A percentile compares a stretch with the other conserved stretches of the same genome.
Conservation (phyloP, 2,113 vertebrate species). For the Peromyscus maniculatus region DNA sequence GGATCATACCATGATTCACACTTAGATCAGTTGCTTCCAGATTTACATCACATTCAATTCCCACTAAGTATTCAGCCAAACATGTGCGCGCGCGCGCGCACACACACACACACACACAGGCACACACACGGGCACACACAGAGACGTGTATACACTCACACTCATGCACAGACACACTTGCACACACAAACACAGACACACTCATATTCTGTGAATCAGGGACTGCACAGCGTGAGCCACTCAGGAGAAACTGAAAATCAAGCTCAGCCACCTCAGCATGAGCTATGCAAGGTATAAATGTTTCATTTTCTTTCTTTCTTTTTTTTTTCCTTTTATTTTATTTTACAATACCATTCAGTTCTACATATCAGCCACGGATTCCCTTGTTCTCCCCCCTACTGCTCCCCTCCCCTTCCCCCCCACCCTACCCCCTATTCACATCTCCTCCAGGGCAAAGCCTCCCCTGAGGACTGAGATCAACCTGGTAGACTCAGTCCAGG, state of each 20-base stretch:
- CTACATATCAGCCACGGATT: too few species aligned
- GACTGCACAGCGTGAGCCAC: neutral
- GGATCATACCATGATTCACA: neutral
- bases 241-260: neutral
- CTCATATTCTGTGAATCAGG: slow-evolving; percentile 7
- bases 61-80: neutral
- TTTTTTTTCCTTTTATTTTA: too few species aligned
- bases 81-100: too few species aligned
- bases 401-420: too few species aligned
- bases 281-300: neutral
- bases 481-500: too few species aligned
- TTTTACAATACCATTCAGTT: too few species aligned
- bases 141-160: neutral
- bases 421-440: too few species aligned
- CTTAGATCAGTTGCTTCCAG: slow-evolving; percentile 33
- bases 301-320: neutral
- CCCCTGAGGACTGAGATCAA: too few species aligned
- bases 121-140: neutral
- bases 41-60: slow-evolving; percentile 64
- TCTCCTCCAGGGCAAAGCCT: too few species aligned
- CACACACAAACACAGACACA: rapidly evolving
- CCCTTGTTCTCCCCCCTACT: too few species aligned
- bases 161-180: neutral
- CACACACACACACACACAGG: neutral
- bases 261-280: neutral